Conservation (phyloP, 2,797 vertebrate species). For the Channa striata region DNA sequence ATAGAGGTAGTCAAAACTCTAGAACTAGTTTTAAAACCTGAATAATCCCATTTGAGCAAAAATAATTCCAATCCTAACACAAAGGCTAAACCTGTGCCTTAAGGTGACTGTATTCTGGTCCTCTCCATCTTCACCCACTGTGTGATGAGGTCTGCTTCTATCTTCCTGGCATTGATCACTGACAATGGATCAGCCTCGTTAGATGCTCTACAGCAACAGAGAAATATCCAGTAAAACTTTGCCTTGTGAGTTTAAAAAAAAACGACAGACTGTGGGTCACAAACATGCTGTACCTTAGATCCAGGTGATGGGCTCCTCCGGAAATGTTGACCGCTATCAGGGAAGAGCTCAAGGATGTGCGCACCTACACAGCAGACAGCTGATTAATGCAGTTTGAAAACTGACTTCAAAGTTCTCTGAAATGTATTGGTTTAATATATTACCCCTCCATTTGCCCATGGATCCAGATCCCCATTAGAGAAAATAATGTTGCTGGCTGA, state of each 20-base stretch:
- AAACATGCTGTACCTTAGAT: conserved; percentile 87
- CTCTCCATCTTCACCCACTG: conserved; percentile 86
- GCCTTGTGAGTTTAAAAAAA: not conserved
- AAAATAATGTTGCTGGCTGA: conserved; percentile 94
- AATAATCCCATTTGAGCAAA: no score
- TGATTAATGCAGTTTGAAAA: not conserved
- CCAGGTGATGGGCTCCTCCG: conserved; percentile 94
- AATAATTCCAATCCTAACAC: not conserved
- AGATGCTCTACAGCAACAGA: conserved; percentile 74
- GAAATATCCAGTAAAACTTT: not conserved
- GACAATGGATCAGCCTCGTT: conserved; percentile 87
- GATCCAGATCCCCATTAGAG: conserved; percentile 95
- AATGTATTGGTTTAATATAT: conserved; percentile 41
- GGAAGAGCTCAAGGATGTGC: conserved; percentile 84
- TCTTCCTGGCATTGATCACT: conserved; percentile 80
- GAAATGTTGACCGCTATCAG: conserved; percentile 86
- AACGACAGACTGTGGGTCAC: not conserved
- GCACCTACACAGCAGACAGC: conserved; percentile 79
- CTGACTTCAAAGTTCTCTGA: not conserved
- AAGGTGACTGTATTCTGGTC: conserved; percentile 14
- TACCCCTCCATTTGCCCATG: conserved; percentile 95
- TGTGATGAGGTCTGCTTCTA: conserved; percentile 85
- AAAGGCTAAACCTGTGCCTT: not conserved
- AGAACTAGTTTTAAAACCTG: no score
- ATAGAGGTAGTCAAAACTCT: no score